A percentile compares a stretch with the other conserved stretches of the same genome.
phyloP scores from a whole-genome alignment of 2,888 invertebrate genomes.

The Tenthredo mesomela region DNA sequence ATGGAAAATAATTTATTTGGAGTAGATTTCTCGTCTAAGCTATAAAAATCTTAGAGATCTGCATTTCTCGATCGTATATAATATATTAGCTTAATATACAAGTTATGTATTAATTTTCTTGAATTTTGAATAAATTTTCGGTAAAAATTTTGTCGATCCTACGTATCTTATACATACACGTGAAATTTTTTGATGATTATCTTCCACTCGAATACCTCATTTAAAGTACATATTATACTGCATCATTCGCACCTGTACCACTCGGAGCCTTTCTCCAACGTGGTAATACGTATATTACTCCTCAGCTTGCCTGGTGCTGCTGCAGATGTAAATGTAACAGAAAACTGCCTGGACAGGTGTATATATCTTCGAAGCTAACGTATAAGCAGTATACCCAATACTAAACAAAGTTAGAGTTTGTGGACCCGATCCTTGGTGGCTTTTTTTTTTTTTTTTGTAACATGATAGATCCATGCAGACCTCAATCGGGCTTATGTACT shows the following conservation, averaged over 20 bases:
- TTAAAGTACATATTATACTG: background rate
- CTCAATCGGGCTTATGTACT: background rate
- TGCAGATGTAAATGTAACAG: conserved; percentile 41
- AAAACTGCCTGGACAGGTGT: conserved; percentile 22
- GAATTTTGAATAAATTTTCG: no score
- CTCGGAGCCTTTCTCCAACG: conserved; percentile 8
- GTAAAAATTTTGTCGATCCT: no score
- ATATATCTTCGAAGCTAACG: background rate
- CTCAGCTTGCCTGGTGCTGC: background rate
- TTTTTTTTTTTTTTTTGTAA: background rate
- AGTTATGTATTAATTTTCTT: no score
- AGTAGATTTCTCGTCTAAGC: background rate
- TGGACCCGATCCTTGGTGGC: background rate
- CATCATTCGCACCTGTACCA: conserved; percentile 38
- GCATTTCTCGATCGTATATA: background rate
- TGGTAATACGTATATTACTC: background rate
- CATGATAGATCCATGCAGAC: conserved; percentile 45
- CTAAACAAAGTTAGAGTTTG: background rate
- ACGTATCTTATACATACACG: no score
- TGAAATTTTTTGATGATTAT: background rate
- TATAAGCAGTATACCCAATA: background rate
- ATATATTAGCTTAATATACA: background rate
- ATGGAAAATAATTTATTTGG: background rate
- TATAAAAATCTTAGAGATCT: background rate
- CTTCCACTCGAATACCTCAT: background rate